These are phyloP conservation scores for Trissolcus japonicus DNA, from an alignment of 2,888 invertebrate species.

Conservation along the genomic window DNA sequence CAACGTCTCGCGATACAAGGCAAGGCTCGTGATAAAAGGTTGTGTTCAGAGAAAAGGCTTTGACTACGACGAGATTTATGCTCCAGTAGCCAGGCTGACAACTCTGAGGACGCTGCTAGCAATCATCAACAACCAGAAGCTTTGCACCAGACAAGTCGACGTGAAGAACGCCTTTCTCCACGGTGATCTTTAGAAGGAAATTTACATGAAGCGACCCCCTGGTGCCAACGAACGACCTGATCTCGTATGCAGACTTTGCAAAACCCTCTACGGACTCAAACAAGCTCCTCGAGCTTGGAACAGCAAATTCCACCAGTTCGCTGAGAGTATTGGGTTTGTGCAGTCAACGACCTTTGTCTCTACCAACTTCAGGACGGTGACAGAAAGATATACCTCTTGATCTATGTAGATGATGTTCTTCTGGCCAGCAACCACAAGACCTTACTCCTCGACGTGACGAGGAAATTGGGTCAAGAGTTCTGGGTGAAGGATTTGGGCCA, in stretches of 20 bases:
- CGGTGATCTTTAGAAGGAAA: conserved; percentile 60
- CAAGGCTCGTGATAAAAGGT: conserved; percentile 61
- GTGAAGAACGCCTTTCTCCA: conserved; percentile 66
- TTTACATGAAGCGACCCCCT: conserved; percentile 60
- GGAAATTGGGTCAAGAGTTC: conserved; percentile 56
- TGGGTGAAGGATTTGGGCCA: conserved; percentile 62
- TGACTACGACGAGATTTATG: conserved; percentile 64
- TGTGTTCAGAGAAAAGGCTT: conserved; percentile 59
- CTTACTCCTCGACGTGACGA: conserved; percentile 54
- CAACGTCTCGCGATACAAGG: conserved; percentile 58
- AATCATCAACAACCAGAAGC: conserved; percentile 25
- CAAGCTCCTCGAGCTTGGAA: conserved; percentile 65
- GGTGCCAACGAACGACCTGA: conserved; percentile 25
- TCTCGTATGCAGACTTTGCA: conserved; percentile 60
- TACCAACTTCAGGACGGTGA: conserved; percentile 28
- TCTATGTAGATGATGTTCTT: conserved; percentile 67
- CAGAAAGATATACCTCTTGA: conserved; percentile 49
- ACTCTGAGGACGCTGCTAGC: conserved; percentile 40
- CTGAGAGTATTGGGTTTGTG: conserved; percentile 51
- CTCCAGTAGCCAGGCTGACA: conserved; percentile 60
- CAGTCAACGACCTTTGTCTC: conserved; percentile 61
- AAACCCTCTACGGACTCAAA: conserved; percentile 65
- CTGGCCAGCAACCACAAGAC: conserved; percentile 54
- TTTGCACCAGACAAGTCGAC: conserved; percentile 57
- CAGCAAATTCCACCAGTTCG: conserved; percentile 54